Evolutionary conservation across 1,140 invertebrate genomes (phyloP).

Genomic region (Saxidomus purpurata): DNA sequence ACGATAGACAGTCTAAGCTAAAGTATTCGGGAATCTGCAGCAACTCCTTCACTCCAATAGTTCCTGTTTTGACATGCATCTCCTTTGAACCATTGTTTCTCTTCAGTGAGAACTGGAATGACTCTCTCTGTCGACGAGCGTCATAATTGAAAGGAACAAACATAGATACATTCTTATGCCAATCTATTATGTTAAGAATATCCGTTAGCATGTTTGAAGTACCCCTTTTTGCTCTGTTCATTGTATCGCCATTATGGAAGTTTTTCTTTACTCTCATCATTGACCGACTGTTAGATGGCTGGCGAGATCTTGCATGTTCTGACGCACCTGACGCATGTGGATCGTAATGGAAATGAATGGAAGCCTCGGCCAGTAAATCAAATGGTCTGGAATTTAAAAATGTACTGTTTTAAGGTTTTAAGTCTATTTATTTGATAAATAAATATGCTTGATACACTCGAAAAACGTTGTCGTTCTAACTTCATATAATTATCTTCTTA

Average conservation of each 20-base stretch:
- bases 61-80: background rate
- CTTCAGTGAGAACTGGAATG: background rate
- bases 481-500: no score
- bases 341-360: background rate
- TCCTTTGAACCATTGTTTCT: background rate
- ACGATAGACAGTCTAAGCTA: background rate
- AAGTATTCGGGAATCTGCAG: background rate
- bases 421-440: no score
- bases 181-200: background rate
- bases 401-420: no score
- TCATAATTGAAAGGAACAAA: slow-evolving; percentile 1
- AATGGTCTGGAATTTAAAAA: background rate
- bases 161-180: background rate
- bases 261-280: background rate
- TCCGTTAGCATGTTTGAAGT: slow-evolving; percentile 6
- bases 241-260: background rate
- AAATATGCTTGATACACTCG: no score
- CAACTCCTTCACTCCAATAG: background rate
- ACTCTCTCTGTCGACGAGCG: background rate
- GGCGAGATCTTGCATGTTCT: no score
- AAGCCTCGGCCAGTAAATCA: background rate
- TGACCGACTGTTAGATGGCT: no score
- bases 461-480: no score
- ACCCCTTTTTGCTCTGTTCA: background rate
- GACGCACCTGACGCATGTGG: background rate